These are phyloP conservation scores for Phrynosoma blainvillii DNA, from an alignment of 2,113 vertebrate species.

Conservation along the genomic window DNA sequence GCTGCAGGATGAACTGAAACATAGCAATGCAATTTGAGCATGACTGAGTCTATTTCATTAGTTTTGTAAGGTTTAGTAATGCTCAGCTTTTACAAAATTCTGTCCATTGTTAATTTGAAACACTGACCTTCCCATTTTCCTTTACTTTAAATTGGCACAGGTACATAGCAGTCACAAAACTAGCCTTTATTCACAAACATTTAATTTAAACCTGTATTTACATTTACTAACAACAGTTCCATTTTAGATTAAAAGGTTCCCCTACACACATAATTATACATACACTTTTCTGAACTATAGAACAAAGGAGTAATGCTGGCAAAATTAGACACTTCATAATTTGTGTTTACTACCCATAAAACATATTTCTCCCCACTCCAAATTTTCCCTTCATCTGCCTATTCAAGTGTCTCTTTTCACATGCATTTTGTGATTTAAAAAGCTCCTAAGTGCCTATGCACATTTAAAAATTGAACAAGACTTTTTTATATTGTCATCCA, in stretches of 20 bases:
- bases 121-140: background rate
- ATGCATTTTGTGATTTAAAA: background rate
- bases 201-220: background rate
- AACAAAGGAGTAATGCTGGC: slow-evolving; percentile 29
- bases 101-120: slow-evolving; percentile 9
- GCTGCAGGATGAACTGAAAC: background rate
- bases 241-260: background rate
- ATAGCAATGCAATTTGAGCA: background rate
- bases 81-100: background rate
- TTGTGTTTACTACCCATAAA: slow-evolving; percentile 10
- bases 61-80: background rate
- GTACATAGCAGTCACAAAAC: background rate
- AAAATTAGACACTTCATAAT: background rate
- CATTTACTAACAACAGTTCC: background rate
- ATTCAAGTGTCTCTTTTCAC: background rate
- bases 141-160: background rate
- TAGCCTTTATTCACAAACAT: background rate
- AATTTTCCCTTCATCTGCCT: background rate
- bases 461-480: background rate
- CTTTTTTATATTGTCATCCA: background rate
- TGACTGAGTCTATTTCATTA: background rate
- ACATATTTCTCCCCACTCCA: background rate
- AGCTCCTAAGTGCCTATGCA: background rate
- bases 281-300: background rate
- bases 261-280: background rate